phyloP scores from a whole-genome alignment of 2,888 invertebrate species.

The Argynnis bischoffii region DNA sequence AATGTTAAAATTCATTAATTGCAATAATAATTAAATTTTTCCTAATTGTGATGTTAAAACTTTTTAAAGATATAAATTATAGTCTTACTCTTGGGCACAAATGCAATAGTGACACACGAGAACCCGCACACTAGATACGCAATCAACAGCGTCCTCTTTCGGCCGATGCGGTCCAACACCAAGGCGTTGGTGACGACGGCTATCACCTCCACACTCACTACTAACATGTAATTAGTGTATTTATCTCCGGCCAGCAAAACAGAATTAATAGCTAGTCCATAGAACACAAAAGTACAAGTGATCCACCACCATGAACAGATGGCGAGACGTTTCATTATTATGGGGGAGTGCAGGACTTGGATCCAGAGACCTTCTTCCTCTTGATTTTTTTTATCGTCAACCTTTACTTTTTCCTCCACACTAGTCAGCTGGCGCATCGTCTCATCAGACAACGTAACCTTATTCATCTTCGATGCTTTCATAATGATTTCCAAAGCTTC shows the following conservation, averaged over 20 bases:
- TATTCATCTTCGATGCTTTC: conserved; percentile 85
- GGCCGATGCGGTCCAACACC: conserved; percentile 84
- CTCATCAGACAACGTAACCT: conserved; percentile 73
- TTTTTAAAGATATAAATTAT: neutral
- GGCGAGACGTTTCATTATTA: conserved; percentile 67
- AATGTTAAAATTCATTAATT: neutral
- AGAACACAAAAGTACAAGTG: conserved; percentile 90
- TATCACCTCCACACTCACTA: conserved; percentile 87
- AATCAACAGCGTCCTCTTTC: conserved; percentile 83
- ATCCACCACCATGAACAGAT: conserved; percentile 87
- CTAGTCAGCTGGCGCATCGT: conserved; percentile 62
- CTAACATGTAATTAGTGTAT: conserved; percentile 89
- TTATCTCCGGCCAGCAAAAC: conserved; percentile 88
- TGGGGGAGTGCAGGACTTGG: conserved; percentile 67
- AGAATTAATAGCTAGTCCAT: conserved; percentile 90
- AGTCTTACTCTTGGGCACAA: conserved; percentile 73
- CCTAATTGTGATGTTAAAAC: neutral
- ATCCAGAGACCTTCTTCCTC: conserved; percentile 57
- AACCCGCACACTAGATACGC: conserved; percentile 83
- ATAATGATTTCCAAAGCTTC: conserved; percentile 85
- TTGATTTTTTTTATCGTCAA: conserved; percentile 53
- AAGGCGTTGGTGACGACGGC: conserved; percentile 85
- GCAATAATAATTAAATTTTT: neutral
- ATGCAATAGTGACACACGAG: conserved; percentile 77
- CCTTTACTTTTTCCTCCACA: conserved; percentile 62